Evolutionary conservation across 1,140 invertebrate genomes (phyloP), one percentile per base, ranked within the genome.

Genomic region (Bathynomus jamesi): DNA sequence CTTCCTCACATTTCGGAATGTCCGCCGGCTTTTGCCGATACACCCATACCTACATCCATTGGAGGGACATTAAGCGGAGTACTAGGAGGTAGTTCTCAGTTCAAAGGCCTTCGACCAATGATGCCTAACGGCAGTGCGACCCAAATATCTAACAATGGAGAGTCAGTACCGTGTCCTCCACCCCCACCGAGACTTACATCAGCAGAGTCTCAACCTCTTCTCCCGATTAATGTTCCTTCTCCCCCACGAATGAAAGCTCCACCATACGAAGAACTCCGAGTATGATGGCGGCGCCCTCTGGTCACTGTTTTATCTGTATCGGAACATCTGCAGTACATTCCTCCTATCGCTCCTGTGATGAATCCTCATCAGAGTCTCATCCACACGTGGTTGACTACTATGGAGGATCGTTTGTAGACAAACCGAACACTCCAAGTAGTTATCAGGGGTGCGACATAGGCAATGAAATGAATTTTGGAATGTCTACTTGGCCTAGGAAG

Each of bases 251-350:
- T 69, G 27, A 77, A 77, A 61, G 74, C 74, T 11, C 72, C 75
- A 17, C 67, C 65, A 13, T 77, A 72, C 62, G 75, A 77, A 30
- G 75, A 77, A 32, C 69, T 77, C 4, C 31, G 70, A 66, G 69
- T 77, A 69, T 77, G 75, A 77, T 74, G 66, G 72, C 66, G 72
- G 69, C 69, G 75, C 75, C 75, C 75, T 77, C 75, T 77, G 75
- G 75, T 74, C 28, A 71, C 75, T 53, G 75, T 77, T 61, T 62
- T 71, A 1, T 72, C 72, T 21, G 65, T 61, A 28, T 29, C 71
- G 8, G 65, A 70, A 40, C 70, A 67, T 28, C 46, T 66, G 13
- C 67, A 72, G 24, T 29, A 69, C 40, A 31, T 32, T 24, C 4
- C 13, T 21, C 65, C 27, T 24, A 27, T 27, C 53, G 40, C 25